These are phyloP conservation scores for Agriopis marginaria DNA, from an alignment of 2,888 invertebrate genomes.

Conservation along the genomic window DNA sequence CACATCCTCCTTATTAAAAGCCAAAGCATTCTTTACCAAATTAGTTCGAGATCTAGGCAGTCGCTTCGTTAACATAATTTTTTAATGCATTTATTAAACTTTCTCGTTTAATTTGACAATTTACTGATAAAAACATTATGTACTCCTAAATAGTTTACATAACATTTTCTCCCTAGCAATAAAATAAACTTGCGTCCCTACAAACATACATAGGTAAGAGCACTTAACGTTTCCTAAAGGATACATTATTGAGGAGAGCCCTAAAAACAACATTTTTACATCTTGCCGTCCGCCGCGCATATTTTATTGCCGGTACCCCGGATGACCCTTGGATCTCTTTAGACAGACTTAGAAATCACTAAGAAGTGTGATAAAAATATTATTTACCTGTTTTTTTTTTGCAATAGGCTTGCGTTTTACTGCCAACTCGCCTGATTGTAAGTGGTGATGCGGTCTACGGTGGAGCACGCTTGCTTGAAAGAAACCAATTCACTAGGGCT, in stretches of 20 bases:
- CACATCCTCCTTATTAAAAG: too few species aligned
- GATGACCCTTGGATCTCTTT: conserved; percentile 79
- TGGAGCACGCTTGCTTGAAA: too few species aligned
- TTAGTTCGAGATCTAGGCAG: too few species aligned
- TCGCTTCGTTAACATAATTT: too few species aligned
- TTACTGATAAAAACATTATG: not conserved
- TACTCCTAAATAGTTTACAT: conserved; percentile 11
- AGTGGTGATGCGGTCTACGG: too few species aligned
- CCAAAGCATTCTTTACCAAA: too few species aligned
- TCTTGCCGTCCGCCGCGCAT: conserved; percentile 77
- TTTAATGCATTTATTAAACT: not conserved
- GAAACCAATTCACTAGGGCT: too few species aligned
- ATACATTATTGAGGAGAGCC: conserved; percentile 80
- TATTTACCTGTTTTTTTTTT: too few species aligned
- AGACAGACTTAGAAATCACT: conserved; percentile 58
- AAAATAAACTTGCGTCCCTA: conserved; percentile 22
- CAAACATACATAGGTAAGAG: conserved; percentile 61
- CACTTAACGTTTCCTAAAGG: conserved; percentile 79
- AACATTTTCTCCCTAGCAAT: conserved; percentile 29
- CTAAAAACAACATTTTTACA: conserved; percentile 85
- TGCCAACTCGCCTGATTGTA: too few species aligned
- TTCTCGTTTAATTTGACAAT: not conserved
- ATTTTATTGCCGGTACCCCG: conserved; percentile 81
- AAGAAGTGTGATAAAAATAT: conserved; percentile 34
- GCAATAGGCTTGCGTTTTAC: too few species aligned